Conservation (phyloP, 2,888 invertebrate species). For the Willowsia nigromaculata region DNA sequence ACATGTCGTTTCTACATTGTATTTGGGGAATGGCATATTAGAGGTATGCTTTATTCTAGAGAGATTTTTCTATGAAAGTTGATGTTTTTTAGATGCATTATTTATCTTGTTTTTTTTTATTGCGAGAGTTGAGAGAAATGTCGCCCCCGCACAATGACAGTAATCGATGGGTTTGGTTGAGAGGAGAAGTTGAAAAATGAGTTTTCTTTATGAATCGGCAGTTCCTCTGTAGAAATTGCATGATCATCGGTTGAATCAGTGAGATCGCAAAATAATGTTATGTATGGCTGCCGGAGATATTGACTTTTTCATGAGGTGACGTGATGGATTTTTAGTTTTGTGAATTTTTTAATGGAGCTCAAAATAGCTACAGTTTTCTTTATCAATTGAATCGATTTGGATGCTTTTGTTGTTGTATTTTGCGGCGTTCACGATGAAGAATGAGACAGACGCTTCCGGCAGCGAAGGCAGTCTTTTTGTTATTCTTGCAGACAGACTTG, state of each 20-base stretch:
- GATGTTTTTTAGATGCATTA: neutral
- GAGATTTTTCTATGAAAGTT: neutral
- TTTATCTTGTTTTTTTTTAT: constrained; percentile 23
- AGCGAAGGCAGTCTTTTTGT: constrained; percentile 46
- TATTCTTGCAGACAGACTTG: neutral
- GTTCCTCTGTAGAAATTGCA: neutral
- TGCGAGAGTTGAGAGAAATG: constrained; percentile 51
- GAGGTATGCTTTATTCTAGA: neutral
- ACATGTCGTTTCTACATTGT: constrained; percentile 36
- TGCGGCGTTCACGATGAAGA: constrained; percentile 13
- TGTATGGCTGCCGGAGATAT: neutral
- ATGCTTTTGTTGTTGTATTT: neutral
- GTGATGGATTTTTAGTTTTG: constrained; percentile 19
- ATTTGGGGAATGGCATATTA: neutral
- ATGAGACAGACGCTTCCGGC: constrained; percentile 67
- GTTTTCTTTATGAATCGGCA: constrained; percentile 53
- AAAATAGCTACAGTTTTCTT: constrained; percentile 8
- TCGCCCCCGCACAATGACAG: constrained; percentile 78
- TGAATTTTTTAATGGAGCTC: neutral
- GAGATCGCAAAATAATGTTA: neutral
- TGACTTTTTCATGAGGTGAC: constrained; percentile 48
- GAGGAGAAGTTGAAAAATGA: constrained; percentile 76
- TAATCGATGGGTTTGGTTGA: constrained; percentile 78
- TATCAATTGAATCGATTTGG: constrained; percentile 23
- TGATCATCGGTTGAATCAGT: neutral